These are phyloP conservation scores for Platycheirus albimanus DNA, from an alignment of 2,888 invertebrate genomes.

Conservation along the genomic window DNA sequence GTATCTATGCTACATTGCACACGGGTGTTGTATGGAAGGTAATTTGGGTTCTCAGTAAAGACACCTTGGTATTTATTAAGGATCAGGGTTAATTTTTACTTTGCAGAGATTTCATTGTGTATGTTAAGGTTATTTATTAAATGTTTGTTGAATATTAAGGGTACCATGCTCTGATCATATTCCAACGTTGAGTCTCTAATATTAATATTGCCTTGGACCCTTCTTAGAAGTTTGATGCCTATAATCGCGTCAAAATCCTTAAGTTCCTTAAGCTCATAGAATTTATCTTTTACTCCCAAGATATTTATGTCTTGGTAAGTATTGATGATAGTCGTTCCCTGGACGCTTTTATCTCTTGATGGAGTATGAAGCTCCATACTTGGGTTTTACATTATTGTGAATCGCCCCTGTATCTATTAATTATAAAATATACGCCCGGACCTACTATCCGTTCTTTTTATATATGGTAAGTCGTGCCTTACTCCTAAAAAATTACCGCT, in stretches of 20 bases:
- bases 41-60: constrained; percentile 7
- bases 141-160: constrained; percentile 8
- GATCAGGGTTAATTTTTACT: constrained; percentile 11
- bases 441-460: constrained; percentile 1
- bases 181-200: constrained; percentile 16
- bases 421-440: background rate
- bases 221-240: constrained; percentile 15
- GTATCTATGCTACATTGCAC: constrained; percentile 35
- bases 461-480: constrained; percentile 15
- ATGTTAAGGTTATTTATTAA: constrained; percentile 6
- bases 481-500: constrained; percentile 10
- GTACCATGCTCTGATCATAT: constrained; percentile 9
- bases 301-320: background rate
- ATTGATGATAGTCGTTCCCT: background rate
- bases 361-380: background rate
- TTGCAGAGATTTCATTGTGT: background rate
- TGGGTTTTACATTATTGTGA: constrained; percentile 1
- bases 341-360: constrained; percentile 4
- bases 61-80: background rate
- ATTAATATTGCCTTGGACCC: constrained; percentile 15
- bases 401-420: background rate
- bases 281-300: constrained; percentile 16
- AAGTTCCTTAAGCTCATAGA: constrained; percentile 15
- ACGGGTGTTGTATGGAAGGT: constrained; percentile 29
- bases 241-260: constrained; percentile 26